A percentile compares a stretch with the other conserved stretches of the same genome.
Evolutionary conservation across 2,888 invertebrate species (phyloP).

Genomic region (Andrena chrysosceles): DNA sequence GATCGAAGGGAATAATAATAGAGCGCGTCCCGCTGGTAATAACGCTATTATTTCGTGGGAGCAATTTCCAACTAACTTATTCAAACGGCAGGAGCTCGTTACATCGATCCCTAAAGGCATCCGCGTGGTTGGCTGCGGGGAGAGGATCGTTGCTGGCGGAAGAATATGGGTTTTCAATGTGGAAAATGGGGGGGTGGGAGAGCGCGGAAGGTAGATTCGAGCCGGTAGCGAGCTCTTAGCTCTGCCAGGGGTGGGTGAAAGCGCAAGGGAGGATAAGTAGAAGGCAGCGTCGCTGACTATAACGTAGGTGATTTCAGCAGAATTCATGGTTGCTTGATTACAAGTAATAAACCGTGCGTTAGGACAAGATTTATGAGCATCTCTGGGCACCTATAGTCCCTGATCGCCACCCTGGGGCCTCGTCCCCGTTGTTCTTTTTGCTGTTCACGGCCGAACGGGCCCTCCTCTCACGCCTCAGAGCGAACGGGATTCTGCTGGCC

Average conservation of each 20-base stretch:
- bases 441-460: slow-evolving; percentile 52
- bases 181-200: background rate
- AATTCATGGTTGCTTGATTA: slow-evolving; percentile 85
- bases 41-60: slow-evolving; percentile 11
- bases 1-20: slow-evolving; percentile 10
- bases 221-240: slow-evolving; percentile 46
- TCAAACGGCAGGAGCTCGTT: slow-evolving; percentile 36
- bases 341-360: slow-evolving; percentile 84
- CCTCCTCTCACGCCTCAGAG: slow-evolving; percentile 33
- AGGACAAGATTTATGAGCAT: slow-evolving; percentile 84
- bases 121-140: background rate
- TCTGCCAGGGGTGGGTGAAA: slow-evolving; percentile 54
- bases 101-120: background rate
- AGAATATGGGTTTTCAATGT: slow-evolving; percentile 1
- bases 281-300: slow-evolving; percentile 74
- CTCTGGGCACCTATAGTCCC: slow-evolving; percentile 80
- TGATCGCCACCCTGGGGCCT: slow-evolving; percentile 79
- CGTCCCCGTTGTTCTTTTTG: slow-evolving; percentile 67
- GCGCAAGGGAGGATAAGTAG: slow-evolving; percentile 79
- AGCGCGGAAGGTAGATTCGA: background rate
- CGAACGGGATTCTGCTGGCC: slow-evolving; percentile 20
- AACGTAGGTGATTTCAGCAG: slow-evolving; percentile 84
- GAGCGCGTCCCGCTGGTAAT: background rate
- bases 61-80: slow-evolving; percentile 24
- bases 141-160: background rate